phyloP scores from a whole-genome alignment of 2,797 vertebrate species.

The Poliocrania exsul region DNA sequence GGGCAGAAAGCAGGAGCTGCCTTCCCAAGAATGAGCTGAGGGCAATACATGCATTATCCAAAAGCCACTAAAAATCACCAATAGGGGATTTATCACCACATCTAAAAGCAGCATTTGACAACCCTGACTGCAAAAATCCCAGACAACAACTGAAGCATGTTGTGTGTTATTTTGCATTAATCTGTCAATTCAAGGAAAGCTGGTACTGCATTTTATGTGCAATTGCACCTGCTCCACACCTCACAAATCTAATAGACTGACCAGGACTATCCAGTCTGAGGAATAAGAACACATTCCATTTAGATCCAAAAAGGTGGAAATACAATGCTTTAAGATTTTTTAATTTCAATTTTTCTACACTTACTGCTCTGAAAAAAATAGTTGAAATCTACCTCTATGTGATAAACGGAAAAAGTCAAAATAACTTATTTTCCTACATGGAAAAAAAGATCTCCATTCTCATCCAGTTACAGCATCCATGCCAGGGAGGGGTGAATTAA shows the following conservation, averaged over 20 bases:
- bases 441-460: background rate
- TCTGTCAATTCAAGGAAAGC: background rate
- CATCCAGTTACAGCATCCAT: background rate
- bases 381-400: background rate
- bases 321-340: background rate
- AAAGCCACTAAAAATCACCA: background rate
- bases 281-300: background rate
- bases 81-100: background rate
- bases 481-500: background rate
- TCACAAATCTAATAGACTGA: background rate
- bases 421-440: background rate
- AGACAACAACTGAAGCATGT: rapidly evolving
- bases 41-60: background rate
- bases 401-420: background rate
- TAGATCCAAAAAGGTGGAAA: background rate
- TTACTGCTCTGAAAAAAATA: background rate
- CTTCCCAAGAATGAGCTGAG: background rate
- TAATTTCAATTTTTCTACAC: background rate
- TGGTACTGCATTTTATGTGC: no score
- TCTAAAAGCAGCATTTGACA: background rate
- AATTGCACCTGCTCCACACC: background rate
- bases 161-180: background rate
- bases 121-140: background rate
- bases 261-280: background rate
- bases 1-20: background rate